These are phyloP conservation scores for Yponomeuta cagnagella DNA, from an alignment of 2,888 invertebrate genomes.

Conservation along the genomic window DNA sequence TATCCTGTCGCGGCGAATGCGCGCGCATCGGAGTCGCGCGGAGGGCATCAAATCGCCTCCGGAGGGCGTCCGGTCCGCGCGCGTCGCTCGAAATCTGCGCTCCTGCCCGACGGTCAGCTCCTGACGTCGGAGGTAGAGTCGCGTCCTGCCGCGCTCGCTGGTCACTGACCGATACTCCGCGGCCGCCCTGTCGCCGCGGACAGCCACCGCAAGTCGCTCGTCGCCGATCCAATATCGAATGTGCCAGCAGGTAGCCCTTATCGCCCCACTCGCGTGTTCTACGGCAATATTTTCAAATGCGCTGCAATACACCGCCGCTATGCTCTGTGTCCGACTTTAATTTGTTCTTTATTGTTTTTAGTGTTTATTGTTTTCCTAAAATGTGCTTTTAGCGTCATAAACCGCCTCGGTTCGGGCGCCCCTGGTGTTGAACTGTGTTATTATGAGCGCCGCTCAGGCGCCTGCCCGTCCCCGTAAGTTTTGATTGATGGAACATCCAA, in stretches of 20 bases:
- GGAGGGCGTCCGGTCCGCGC: slow-evolving; percentile 68
- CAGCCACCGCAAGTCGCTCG: slow-evolving; percentile 9
- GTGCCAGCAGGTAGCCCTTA: slow-evolving; percentile 17
- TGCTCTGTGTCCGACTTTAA: slow-evolving; percentile 57
- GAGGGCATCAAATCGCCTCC: slow-evolving; percentile 71
- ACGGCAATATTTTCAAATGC: slow-evolving; percentile 50
- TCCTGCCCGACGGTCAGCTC: slow-evolving; percentile 6
- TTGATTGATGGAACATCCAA: slow-evolving; percentile 13
- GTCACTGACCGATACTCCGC: slow-evolving; percentile 60
- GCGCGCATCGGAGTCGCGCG: slow-evolving; percentile 69
- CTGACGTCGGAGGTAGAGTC: background rate
- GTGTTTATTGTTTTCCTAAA: slow-evolving; percentile 66
- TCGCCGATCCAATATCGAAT: background rate
- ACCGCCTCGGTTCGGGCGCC: slow-evolving; percentile 41
- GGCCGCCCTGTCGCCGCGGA: slow-evolving; percentile 1
- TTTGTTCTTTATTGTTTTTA: slow-evolving; percentile 66
- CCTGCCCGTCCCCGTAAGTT: slow-evolving; percentile 28
- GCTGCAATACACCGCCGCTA: slow-evolving; percentile 40
- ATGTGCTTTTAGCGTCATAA: slow-evolving; percentile 51
- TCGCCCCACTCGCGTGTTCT: slow-evolving; percentile 50
- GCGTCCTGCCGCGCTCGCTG: slow-evolving; percentile 34
- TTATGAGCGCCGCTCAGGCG: slow-evolving; percentile 29
- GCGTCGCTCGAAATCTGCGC: slow-evolving; percentile 30
- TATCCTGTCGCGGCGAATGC: slow-evolving; percentile 55
- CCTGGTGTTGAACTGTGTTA: slow-evolving; percentile 32